Conservation (phyloP, 1,140 invertebrate species). For the Cyclina sinensis region DNA sequence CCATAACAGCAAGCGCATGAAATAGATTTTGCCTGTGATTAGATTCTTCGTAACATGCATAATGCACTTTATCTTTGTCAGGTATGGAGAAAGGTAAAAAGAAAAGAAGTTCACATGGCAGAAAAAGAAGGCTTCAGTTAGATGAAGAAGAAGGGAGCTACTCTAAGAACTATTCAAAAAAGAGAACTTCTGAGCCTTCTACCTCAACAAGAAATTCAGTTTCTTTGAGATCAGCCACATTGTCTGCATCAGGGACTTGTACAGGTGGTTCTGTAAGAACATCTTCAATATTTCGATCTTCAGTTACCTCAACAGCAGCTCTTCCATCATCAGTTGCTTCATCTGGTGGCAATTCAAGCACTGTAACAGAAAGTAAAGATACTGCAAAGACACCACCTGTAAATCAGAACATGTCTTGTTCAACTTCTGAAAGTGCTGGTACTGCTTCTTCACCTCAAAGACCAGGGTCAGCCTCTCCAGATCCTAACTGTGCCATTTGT, state of each 20-base stretch:
- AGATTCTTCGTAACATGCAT: no score
- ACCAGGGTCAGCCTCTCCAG: slow-evolving; percentile 77
- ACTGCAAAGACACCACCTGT: background rate
- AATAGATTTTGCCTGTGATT: no score
- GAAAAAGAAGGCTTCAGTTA: slow-evolving; percentile 29
- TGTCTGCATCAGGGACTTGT: background rate
- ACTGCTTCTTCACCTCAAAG: background rate
- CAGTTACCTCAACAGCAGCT: background rate
- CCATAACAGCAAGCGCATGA: no score
- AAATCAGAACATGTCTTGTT: background rate
- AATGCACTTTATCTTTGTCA: background rate
- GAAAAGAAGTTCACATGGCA: background rate
- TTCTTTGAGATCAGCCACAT: background rate
- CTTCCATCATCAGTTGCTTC: background rate
- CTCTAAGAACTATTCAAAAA: background rate
- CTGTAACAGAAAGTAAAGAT: background rate
- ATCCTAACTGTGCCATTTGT: slow-evolving; percentile 94
- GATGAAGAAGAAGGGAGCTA: background rate
- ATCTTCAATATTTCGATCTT: background rate
- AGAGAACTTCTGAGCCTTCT: background rate
- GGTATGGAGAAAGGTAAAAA: slow-evolving; percentile 26
- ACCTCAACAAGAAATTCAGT: background rate
- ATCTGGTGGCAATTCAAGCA: no score
- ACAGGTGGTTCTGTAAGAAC: background rate
- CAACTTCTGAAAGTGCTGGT: background rate